phyloP scores from a whole-genome alignment of 2,113 vertebrate species.

The Clarias batrachus region DNA sequence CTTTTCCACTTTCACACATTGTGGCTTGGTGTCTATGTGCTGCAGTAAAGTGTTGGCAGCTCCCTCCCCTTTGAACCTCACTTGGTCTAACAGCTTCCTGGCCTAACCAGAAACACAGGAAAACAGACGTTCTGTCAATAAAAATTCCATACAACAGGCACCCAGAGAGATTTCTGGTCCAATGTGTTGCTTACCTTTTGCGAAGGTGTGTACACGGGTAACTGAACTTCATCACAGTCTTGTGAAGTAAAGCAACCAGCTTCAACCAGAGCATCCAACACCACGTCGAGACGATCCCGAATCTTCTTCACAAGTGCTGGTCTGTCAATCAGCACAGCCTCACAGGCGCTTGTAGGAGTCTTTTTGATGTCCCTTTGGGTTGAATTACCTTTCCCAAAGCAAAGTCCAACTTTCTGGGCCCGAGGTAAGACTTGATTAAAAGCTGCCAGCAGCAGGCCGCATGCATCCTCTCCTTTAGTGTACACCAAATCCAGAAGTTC shows the following conservation, averaged over 20 bases:
- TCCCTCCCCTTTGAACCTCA: conserved; percentile 70
- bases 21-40: conserved; percentile 53
- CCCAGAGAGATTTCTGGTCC: neutral
- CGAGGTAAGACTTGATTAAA: conserved; percentile 65
- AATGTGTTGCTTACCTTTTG: conserved; percentile 73
- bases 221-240: conserved; percentile 73
- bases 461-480: conserved; percentile 72
- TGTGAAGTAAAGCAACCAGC: conserved; percentile 67
- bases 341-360: conserved; percentile 46
- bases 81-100: conserved; percentile 75
- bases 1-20: conserved; percentile 35
- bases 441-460: conserved; percentile 64
- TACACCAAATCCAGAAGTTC: conserved; percentile 74
- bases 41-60: conserved; percentile 69
- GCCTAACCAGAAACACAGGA: conserved; percentile 63
- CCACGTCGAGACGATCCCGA: conserved; percentile 63
- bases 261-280: conserved; percentile 63
- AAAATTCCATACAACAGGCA: neutral
- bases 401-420: conserved; percentile 48
- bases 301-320: conserved; percentile 71
- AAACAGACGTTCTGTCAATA: neutral
- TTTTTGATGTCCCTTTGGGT: conserved; percentile 1
- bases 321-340: conserved; percentile 68
- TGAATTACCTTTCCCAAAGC: conserved; percentile 36
- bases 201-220: conserved; percentile 75